These are phyloP conservation scores for Stichopus horrens DNA, from an alignment of 53 echinoderm and acorn worm genomes.

Conservation along the genomic window DNA sequence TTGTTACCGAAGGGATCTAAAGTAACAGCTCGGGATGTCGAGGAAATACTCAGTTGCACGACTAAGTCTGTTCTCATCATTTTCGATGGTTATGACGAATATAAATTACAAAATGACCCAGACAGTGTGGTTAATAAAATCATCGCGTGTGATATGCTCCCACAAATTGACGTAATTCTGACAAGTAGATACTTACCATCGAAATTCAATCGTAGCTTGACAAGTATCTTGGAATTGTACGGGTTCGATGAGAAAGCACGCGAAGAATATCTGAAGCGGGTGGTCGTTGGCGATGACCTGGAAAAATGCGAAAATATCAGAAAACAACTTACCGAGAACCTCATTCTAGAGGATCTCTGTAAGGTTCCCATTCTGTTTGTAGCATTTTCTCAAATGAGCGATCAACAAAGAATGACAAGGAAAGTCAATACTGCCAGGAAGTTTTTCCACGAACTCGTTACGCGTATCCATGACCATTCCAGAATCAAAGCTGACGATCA, in stretches of 20 bases:
- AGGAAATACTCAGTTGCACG: background rate
- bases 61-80: constrained; percentile 12
- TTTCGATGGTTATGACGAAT: constrained; percentile 36
- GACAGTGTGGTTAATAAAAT: background rate
- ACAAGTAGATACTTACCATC: constrained; percentile 18
- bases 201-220: background rate
- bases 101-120: background rate
- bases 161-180: background rate
- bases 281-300: constrained; percentile 9
- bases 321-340: constrained; percentile 3
- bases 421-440: constrained; percentile 2
- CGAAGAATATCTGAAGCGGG: constrained; percentile 4
- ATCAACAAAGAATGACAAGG: background rate
- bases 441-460: background rate
- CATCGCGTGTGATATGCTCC: background rate
- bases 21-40: background rate
- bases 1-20: constrained; percentile 9
- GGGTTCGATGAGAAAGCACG: constrained; percentile 30
- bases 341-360: constrained; percentile 3
- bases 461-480: constrained; percentile 6
- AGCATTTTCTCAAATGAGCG: constrained; percentile 13
- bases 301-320: background rate
- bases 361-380: constrained; percentile 25
- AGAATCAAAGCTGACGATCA: background rate
- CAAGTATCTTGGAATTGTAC: background rate